A percentile compares a stretch with the other conserved stretches of the same genome.
These are phyloP conservation scores for Drosophila ochracea DNA, from an alignment of 2,888 invertebrate genomes.

Conservation along the genomic window DNA sequence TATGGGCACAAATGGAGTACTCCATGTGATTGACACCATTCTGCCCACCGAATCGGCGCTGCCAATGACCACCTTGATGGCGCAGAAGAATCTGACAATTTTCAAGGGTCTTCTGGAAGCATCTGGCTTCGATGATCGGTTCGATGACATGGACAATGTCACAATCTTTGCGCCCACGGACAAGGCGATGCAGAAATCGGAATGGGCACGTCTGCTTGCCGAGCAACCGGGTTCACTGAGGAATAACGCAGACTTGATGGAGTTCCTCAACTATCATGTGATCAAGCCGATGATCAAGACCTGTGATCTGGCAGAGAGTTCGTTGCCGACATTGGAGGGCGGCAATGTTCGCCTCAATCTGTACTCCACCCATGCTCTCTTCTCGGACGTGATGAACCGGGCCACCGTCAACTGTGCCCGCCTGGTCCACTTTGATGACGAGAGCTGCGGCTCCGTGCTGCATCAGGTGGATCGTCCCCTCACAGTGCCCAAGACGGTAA, in stretches of 20 bases:
- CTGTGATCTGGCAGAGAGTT: constrained; percentile 87
- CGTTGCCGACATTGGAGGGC: constrained; percentile 86
- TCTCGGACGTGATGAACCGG: constrained; percentile 87
- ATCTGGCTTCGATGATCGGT: constrained; percentile 86
- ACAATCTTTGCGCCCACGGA: constrained; percentile 89
- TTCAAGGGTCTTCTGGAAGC: constrained; percentile 87
- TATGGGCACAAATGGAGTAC: constrained; percentile 90
- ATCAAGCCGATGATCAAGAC: constrained; percentile 87
- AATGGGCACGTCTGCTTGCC: constrained; percentile 82
- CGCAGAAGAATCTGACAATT: constrained; percentile 87
- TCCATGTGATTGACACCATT: constrained; percentile 89
- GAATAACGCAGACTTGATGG: constrained; percentile 85
- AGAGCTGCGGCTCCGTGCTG: constrained; percentile 89
- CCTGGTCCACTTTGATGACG: constrained; percentile 87
- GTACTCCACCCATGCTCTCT: constrained; percentile 87
- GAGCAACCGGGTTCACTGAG: constrained; percentile 83
- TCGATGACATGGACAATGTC: constrained; percentile 87
- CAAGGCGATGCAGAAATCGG: constrained; percentile 87
- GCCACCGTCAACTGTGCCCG: constrained; percentile 90
- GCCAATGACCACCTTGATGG: constrained; percentile 85
- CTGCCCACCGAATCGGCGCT: constrained; percentile 87
- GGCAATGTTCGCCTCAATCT: constrained; percentile 87
- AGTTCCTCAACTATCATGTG: constrained; percentile 89
- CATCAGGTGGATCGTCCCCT: constrained; percentile 88
- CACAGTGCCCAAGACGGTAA: constrained; percentile 82